Base-by-base conservation (phyloP, 2,113 vertebrate species). In the Percopsis transmontana region DNA sequence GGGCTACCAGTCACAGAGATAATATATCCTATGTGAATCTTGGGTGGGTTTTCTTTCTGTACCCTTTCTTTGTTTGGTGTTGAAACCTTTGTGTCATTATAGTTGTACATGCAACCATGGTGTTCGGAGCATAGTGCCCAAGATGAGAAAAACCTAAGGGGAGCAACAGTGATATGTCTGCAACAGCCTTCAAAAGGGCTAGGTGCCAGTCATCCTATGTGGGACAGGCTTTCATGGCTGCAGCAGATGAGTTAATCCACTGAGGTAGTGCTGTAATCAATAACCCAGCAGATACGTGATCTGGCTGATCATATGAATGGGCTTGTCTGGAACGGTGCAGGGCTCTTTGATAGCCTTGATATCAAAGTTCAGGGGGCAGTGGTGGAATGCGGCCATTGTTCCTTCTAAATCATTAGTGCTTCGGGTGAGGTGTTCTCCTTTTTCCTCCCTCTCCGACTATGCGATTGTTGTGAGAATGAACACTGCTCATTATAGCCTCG, bases 331-430 rank as follows among this genome's bases (percentile, higher is more conserved):
- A 69, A 71, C 71, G 69, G 57, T n/a, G 65, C 62, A 54, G 45
- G 56, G 74, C 72, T 59, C 89, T 91, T 90, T 91, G 86, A 71
- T 80, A 83, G 72, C 78, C 70, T 48, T 68, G 66, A 91, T 88
- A 91, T 88, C 75, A 85, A 86, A 87, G 68, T 66, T 83, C 80
- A 84, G 40, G 53, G 64, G 52, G 78, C 54, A 61, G 69, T 45
- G 72, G 58, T 87, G 77, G 88, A 90, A 85, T 82, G 71, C 21
- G 50, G 76, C 65, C 74, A 85, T 86, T 91, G 90, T 82, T 86
- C 59, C n/a, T 44, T 57, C 66, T 21, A 75, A 69, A 88, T 85
- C 61, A 82, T 82, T 66, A 80, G 67, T n/a, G 77, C 78, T 76
- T 55, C 83, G 48, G 65, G 68, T 79, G 66, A 77, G 24, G 81